Base-by-base conservation (phyloP, 2,113 vertebrate species). In the Notarius lentiginosus region DNA sequence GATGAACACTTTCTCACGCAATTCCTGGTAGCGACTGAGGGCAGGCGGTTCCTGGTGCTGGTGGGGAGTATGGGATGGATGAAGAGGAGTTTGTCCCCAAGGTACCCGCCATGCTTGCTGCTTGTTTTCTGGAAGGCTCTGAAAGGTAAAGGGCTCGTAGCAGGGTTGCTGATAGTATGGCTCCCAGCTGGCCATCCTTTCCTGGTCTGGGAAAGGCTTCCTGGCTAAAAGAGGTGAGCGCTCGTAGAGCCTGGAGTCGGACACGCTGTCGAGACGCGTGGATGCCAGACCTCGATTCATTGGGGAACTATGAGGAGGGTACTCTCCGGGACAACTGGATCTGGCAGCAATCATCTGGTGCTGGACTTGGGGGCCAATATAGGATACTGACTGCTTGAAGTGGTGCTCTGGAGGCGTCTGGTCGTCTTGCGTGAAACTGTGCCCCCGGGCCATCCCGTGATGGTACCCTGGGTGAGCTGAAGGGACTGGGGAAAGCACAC, bases 311-410 rank as follows among this genome's bases (percentile, higher is more conserved):
- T 97, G 96, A 0, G 96, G 86, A 2, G 96, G 94, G 92, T 97
- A 98, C 70, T 99, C 97, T 0, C 95, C 94, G 0, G 97, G 97
- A 82, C 97, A 99, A n/a, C 97, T 98, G 86, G 98, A 96, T 11
- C 97, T 96, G 10, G 96, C 92, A 0, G 94, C 82, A 0, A 96
- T 93, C 0, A 94, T 84, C 0, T 96, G 95, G 81, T 99, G 98
- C 92, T 96, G 97, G 41, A 97, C 94, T 8, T 97, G 97, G 87
- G 96, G 90, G 5, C 97, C 95, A 91, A 97, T 88, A 4, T 96
- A 97, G 0, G 97, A 95, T 20, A 97, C 63, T 0, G 96, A 95
- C 84, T 96, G 95, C 89, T 96, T 97, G 5, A 93, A 96, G 83
- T 95, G 96, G 84, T 95, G 94, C 87, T 97, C 97, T 90, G 95